These are phyloP conservation scores for Drosophila fungiperda DNA, from an alignment of 2,888 invertebrate species.

Conservation along the genomic window DNA sequence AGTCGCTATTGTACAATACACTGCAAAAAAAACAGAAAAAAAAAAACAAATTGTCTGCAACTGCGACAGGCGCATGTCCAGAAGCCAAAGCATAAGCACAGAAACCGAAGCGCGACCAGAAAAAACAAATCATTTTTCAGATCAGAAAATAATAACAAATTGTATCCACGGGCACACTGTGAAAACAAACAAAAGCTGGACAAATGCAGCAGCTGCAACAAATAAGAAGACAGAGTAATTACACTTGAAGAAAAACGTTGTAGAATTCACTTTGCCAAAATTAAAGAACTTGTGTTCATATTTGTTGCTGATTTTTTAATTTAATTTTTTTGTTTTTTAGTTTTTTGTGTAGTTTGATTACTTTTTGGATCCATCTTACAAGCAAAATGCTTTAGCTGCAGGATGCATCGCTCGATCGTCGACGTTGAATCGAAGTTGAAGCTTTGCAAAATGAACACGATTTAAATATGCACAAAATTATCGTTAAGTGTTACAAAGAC, in stretches of 20 bases:
- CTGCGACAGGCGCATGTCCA: slow-evolving; percentile 50
- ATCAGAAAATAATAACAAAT: slow-evolving; percentile 38
- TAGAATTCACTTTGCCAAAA: neutral
- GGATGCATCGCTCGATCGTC: slow-evolving; percentile 65
- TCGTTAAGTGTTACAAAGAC: slow-evolving; percentile 21
- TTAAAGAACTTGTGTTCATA: neutral
- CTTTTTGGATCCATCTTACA: slow-evolving; percentile 84
- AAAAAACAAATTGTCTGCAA: slow-evolving; percentile 17
- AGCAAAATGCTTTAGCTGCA: slow-evolving; percentile 54
- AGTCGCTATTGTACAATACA: slow-evolving; percentile 26
- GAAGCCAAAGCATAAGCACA: slow-evolving; percentile 9
- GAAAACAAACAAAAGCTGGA: slow-evolving; percentile 62
- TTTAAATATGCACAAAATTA: slow-evolving; percentile 50
- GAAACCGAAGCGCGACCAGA: slow-evolving; percentile 56
- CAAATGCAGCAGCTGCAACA: slow-evolving; percentile 51
- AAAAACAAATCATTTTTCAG: slow-evolving; percentile 74
- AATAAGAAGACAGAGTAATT: neutral
- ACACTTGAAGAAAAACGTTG: neutral
- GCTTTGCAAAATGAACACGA: slow-evolving; percentile 50
- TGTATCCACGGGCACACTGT: slow-evolving; percentile 47
- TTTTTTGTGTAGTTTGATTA: slow-evolving; percentile 61
- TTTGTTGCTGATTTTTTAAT: neutral
- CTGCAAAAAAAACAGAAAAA: slow-evolving; percentile 15
- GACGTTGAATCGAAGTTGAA: slow-evolving; percentile 31
- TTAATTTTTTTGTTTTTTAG: neutral